These are phyloP conservation scores for Nemapogon koenigi DNA, from an alignment of 2,888 invertebrate genomes.

Conservation along the genomic window DNA sequence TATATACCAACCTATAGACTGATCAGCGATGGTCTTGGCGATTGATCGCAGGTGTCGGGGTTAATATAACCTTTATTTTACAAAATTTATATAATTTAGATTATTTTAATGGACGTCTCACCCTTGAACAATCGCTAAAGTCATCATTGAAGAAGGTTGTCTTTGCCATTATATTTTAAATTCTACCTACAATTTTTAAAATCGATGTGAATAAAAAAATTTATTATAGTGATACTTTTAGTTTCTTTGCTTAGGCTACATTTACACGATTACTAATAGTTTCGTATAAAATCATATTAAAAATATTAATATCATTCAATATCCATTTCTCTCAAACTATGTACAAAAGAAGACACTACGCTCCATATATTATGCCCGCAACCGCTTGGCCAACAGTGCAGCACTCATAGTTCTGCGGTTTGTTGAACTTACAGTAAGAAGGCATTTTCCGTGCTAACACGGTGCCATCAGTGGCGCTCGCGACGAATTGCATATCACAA, in stretches of 20 bases:
- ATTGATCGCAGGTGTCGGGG: no score
- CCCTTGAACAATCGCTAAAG: no score
- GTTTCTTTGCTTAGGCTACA: background rate
- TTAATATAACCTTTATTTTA: no score
- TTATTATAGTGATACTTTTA: background rate
- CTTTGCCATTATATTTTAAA: no score
- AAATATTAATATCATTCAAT: conserved; percentile 56
- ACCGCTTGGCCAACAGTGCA: background rate
- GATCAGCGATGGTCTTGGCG: no score
- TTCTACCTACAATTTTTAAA: conserved; percentile 33
- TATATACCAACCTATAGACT: no score
- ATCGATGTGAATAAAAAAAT: conserved; percentile 30
- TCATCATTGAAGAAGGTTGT: no score
- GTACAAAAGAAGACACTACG: conserved; percentile 1
- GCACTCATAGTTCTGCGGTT: conserved; percentile 40
- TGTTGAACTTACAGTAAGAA: conserved; percentile 25
- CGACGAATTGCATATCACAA: conserved; percentile 43
- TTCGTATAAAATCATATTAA: conserved; percentile 49
- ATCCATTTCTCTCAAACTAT: conserved; percentile 41
- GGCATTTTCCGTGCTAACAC: no score
- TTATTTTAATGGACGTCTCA: no score
- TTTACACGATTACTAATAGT: conserved; percentile 26
- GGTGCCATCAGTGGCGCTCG: conserved; percentile 60
- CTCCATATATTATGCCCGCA: conserved; percentile 6
- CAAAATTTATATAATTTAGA: no score